Conservation (phyloP, 2,888 invertebrate genomes). For the Trisateles emortualis region DNA sequence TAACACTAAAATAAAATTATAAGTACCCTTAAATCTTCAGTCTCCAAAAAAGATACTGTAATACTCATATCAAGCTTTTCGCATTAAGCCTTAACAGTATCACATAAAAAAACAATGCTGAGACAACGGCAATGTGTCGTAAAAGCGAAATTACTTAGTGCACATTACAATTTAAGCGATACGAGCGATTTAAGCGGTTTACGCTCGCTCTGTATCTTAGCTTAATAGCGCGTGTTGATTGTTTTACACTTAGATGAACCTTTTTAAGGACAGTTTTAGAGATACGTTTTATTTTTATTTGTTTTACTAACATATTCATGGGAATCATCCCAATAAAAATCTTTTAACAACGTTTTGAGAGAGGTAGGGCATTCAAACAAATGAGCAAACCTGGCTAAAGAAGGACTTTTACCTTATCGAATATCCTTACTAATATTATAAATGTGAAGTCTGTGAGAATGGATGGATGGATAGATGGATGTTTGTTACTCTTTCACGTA, state of each 20-base stretch:
- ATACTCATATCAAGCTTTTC: neutral
- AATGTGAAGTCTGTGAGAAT: no score
- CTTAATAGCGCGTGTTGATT: constrained; percentile 45
- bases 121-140: constrained; percentile 27
- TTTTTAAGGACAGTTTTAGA: neutral
- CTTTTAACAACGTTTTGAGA: no score
- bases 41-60: neutral
- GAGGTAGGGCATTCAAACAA: no score
- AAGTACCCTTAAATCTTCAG: neutral
- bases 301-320: no score
- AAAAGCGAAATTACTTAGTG: constrained; percentile 44
- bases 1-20: no score
- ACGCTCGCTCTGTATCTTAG: constrained; percentile 19
- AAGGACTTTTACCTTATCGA: no score
- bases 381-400: no score
- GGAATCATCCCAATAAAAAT: no score
- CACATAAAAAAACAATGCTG: constrained; percentile 24
- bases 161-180: constrained; percentile 24
- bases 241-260: constrained; percentile 42
- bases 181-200: constrained; percentile 22
- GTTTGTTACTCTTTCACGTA: no score
- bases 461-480: no score
- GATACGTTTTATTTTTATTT: neutral
- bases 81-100: constrained; percentile 8
- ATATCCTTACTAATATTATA: no score